Percentiles rank a stretch among this genome's conserved stretches.
Conservation (phyloP, 2,888 invertebrate genomes). For the Andrena flavipes region DNA sequence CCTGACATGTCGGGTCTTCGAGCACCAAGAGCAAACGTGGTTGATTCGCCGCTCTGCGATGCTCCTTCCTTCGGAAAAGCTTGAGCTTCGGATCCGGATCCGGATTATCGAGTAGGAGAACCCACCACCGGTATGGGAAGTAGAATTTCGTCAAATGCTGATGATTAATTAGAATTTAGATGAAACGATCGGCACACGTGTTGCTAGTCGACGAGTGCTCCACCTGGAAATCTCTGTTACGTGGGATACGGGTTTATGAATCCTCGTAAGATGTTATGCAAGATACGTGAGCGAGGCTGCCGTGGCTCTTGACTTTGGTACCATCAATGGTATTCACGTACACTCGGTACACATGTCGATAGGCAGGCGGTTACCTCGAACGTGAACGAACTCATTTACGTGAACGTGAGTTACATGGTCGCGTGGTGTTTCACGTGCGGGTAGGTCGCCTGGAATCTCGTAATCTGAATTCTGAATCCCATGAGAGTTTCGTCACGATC, state of each 20-base stretch:
- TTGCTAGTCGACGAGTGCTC: no score
- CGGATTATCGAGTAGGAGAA: no score
- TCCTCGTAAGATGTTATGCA: constrained; percentile 54
- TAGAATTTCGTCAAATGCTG: not conserved
- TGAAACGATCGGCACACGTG: not conserved
- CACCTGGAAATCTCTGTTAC: constrained; percentile 39
- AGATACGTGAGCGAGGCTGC: constrained; percentile 41
- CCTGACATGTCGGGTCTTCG: not conserved
- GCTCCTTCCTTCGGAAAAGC: no score
- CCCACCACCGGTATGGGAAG: no score
- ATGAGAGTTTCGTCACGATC: constrained; percentile 27
- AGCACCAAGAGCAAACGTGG: not conserved
- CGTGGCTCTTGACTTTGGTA: constrained; percentile 52
- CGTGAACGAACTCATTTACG: constrained; percentile 60
- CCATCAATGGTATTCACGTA: constrained; percentile 58
- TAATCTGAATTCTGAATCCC: constrained; percentile 40
- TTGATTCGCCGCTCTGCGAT: no score
- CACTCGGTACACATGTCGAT: constrained; percentile 45
- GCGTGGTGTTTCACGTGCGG: constrained; percentile 20
- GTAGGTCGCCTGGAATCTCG: constrained; percentile 46
- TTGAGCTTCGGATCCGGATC: no score
- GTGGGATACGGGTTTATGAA: constrained; percentile 50
- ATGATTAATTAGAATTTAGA: not conserved
- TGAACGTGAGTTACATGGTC: constrained; percentile 38
- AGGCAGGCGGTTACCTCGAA: constrained; percentile 40